These are phyloP conservation scores for Drepana falcataria DNA, from an alignment of 2,888 invertebrate genomes.

Conservation along the genomic window DNA sequence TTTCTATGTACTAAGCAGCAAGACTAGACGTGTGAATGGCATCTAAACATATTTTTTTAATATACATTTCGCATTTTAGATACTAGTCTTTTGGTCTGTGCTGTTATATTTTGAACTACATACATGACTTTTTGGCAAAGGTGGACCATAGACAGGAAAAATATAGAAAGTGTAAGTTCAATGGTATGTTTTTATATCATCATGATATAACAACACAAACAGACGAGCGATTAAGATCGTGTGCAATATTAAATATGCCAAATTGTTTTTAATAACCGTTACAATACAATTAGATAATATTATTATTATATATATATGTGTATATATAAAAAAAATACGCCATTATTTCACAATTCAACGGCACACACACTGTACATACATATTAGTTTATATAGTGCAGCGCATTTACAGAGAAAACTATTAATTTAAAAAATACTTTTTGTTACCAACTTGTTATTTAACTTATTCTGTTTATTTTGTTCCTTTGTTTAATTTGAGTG, in stretches of 20 bases:
- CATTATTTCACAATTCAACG: background rate
- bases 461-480: background rate
- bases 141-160: too few relatives aligned
- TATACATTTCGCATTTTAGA: constrained; percentile 35
- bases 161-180: too few relatives aligned
- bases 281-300: background rate
- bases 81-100: constrained; percentile 7
- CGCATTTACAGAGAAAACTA: background rate
- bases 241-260: constrained; percentile 3
- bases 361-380: background rate
- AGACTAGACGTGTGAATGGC: constrained; percentile 71
- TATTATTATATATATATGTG: background rate
- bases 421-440: background rate
- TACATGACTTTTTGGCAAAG: too few relatives aligned
- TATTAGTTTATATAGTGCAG: background rate
- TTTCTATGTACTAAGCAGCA: constrained; percentile 57
- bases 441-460: background rate
- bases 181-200: background rate
- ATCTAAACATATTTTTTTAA: constrained; percentile 51
- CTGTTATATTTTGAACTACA: background rate
- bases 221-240: background rate
- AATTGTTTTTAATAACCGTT: constrained; percentile 2
- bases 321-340: background rate
- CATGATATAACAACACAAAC: background rate
- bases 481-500: background rate